Conservation (phyloP, 2,888 invertebrate species). For the Heliconius erato region DNA sequence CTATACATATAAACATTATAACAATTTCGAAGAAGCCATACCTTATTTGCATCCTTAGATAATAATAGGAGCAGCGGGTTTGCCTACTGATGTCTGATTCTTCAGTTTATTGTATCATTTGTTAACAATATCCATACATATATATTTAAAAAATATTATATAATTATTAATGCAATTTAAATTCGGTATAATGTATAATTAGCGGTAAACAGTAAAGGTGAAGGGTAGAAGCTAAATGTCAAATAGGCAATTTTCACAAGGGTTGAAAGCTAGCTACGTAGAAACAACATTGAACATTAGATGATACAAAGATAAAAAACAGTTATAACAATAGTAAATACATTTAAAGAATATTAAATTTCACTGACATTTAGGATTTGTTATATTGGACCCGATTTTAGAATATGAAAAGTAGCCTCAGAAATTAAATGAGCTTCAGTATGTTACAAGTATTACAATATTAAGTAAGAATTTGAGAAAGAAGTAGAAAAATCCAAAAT, state of each 20-base stretch:
- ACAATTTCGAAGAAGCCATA: no score
- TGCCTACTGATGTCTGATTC: not conserved
- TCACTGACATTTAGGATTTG: not conserved
- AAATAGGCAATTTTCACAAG: not conserved
- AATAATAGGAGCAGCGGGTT: not conserved
- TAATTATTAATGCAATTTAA: not conserved
- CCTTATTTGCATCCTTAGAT: no score
- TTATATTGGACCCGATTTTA: constrained; percentile 32
- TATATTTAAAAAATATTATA: not conserved
- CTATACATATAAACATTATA: no score
- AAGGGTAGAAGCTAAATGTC: not conserved
- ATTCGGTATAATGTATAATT: not conserved
- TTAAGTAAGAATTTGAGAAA: not conserved
- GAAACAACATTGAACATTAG: not conserved
- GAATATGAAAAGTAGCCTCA: not conserved
- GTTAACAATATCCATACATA: not conserved
- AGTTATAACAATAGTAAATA: constrained; percentile 11
- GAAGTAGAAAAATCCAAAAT: constrained; percentile 15
- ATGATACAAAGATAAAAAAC: not conserved
- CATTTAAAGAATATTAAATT: constrained; percentile 13
- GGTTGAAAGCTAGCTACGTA: not conserved
- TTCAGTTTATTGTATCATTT: constrained; percentile 1
- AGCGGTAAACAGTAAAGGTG: not conserved
- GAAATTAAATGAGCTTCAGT: not conserved
- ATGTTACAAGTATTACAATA: not conserved